phyloP scores from a whole-genome alignment of 1,140 invertebrate species.

The Himalopsyche phryganea region DNA sequence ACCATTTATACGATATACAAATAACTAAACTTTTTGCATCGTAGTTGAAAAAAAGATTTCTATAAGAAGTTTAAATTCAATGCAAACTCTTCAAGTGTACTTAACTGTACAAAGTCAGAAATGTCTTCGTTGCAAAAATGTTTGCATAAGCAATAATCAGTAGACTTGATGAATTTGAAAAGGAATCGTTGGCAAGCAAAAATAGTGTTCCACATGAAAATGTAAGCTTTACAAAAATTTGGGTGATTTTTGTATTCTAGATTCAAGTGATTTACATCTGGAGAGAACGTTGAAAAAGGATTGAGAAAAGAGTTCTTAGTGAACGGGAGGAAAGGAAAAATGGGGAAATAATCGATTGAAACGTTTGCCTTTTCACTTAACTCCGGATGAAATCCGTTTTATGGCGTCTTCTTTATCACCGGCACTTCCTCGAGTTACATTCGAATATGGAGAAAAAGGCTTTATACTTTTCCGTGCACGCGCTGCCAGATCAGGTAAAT shows the following conservation, averaged over 20 bases:
- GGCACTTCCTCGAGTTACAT: constrained; percentile 15
- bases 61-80: no score
- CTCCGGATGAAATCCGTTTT: constrained; percentile 34
- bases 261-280: constrained; percentile 29
- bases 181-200: no score
- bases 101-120: no score
- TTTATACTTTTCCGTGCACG: constrained; percentile 11
- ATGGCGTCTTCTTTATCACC: constrained; percentile 32
- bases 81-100: no score
- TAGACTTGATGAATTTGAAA: no score
- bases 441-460: constrained; percentile 18
- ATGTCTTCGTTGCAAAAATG: no score
- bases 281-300: constrained; percentile 7
- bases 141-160: no score
- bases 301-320: constrained; percentile 4
- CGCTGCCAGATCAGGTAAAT: neutral
- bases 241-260: constrained; percentile 19
- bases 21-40: no score
- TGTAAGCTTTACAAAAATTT: constrained; percentile 2
- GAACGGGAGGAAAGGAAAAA: constrained; percentile 21
- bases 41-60: no score
- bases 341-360: constrained; percentile 35
- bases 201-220: no score
- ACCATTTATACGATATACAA: no score
- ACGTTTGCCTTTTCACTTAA: constrained; percentile 36